phyloP scores from a whole-genome alignment of 53 echinoderm and acorn worm genomes.

The Crossaster papposus region DNA sequence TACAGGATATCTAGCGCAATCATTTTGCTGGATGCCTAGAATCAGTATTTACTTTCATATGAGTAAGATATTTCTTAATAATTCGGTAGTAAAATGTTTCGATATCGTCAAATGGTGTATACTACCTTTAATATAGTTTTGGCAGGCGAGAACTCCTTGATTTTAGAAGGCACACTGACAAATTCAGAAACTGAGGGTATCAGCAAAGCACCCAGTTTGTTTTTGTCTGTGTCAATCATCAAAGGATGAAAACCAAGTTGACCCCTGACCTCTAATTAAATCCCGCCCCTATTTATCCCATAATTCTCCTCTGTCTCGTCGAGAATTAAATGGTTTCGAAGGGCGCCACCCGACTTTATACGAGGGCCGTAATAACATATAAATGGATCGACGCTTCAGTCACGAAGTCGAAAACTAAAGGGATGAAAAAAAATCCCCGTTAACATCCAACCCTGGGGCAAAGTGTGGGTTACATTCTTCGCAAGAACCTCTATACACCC shows the following conservation, averaged over 20 bases:
- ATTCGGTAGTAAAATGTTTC: too few relatives aligned
- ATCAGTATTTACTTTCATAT: too few relatives aligned
- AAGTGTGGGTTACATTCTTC: not conserved
- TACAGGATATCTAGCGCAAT: too few relatives aligned
- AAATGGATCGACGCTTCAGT: conserved; percentile 22
- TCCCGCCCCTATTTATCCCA: conserved; percentile 1
- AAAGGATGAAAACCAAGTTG: conserved; percentile 19
- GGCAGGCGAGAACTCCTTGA: not conserved
- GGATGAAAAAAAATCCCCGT: not conserved
- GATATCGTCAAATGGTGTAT: too few relatives aligned
- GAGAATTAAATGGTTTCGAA: not conserved
- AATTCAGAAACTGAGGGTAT: not conserved
- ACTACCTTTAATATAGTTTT: not conserved
- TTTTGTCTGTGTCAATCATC: conserved; percentile 28
- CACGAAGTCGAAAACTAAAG: not conserved
- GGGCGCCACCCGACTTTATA: conserved; percentile 6
- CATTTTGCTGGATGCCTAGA: too few relatives aligned
- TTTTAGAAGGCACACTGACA: not conserved
- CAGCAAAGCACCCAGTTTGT: not conserved
- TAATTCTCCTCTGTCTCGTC: not conserved
- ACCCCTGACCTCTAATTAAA: conserved; percentile 18
- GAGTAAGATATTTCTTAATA: too few relatives aligned
- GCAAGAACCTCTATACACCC: conserved; percentile 1
- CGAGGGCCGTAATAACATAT: not conserved
- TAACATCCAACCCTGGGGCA: not conserved